phyloP scores from a whole-genome alignment of 2,888 invertebrate genomes.

The Drosophila vallismaia region DNA sequence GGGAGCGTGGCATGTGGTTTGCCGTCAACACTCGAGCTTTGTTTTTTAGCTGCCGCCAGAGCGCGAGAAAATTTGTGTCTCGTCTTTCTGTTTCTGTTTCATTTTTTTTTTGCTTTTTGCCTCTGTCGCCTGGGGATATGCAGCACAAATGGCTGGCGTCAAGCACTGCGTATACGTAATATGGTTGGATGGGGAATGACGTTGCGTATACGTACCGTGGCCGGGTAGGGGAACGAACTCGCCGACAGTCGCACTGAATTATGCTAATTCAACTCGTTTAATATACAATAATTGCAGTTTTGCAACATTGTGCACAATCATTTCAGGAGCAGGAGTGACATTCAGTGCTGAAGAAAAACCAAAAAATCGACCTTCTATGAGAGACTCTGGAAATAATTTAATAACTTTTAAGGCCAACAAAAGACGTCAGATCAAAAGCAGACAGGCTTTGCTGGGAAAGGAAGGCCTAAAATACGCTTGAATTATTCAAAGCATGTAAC shows the following conservation, averaged over 20 bases:
- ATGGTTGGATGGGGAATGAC: not conserved
- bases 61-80: constrained; percentile 8
- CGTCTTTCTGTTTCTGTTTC: constrained; percentile 16
- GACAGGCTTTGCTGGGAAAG: not conserved
- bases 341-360: constrained; percentile 15
- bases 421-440: constrained; percentile 1
- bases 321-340: constrained; percentile 31
- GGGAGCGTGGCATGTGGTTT: constrained; percentile 23
- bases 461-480: constrained; percentile 70
- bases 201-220: constrained; percentile 10
- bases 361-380: constrained; percentile 24
- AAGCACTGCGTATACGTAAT: constrained; percentile 50
- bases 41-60: constrained; percentile 27
- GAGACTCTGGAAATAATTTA: constrained; percentile 54
- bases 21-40: constrained; percentile 52
- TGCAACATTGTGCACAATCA: constrained; percentile 43
- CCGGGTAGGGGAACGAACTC: not conserved
- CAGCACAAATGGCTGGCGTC: constrained; percentile 65
- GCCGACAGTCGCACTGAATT: constrained; percentile 11
- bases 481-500: constrained; percentile 81
- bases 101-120: constrained; percentile 22
- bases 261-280: constrained; percentile 57
- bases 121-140: constrained; percentile 70
- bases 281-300: constrained; percentile 65
- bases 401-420: constrained; percentile 43